These are phyloP conservation scores for Scalopus aquaticus DNA, from an alignment of 2,113 vertebrate genomes.

Conservation along the genomic window DNA sequence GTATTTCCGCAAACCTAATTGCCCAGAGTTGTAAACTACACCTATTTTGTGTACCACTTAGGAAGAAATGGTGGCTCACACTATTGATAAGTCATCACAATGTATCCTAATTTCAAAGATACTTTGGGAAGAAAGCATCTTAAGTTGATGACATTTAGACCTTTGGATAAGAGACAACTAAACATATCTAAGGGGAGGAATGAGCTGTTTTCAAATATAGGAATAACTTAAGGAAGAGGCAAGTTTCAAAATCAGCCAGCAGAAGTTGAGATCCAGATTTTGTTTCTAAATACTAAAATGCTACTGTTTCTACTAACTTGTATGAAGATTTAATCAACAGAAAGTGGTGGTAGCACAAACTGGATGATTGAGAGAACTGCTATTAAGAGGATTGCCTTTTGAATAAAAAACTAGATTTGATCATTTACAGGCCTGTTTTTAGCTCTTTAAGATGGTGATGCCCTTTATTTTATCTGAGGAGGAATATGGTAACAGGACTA, in stretches of 20 bases:
- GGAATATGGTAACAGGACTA: neutral
- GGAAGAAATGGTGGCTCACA: neutral
- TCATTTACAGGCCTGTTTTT: neutral
- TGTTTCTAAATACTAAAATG: neutral
- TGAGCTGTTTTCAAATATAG: neutral
- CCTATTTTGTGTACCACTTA: neutral
- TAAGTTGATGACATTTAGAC: neutral
- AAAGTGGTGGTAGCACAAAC: neutral
- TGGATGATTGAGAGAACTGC: neutral
- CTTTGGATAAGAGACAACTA: neutral
- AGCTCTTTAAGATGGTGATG: neutral
- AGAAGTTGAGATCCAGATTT: neutral
- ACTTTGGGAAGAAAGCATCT: neutral
- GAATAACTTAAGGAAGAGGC: neutral
- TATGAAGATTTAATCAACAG: neutral
- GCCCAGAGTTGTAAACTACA: neutral
- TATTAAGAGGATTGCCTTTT: neutral
- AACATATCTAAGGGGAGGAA: neutral
- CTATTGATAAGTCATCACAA: neutral
- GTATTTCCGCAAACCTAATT: conserved; percentile 26
- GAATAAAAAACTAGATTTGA: neutral
- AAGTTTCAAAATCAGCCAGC: neutral
- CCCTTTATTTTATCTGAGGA: neutral
- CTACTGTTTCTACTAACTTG: neutral
- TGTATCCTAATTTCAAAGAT: neutral